Evolutionary conservation across 2,888 invertebrate species (phyloP), one percentile per base, ranked within the genome.

Genomic region (Ypsolopha scabrella): DNA sequence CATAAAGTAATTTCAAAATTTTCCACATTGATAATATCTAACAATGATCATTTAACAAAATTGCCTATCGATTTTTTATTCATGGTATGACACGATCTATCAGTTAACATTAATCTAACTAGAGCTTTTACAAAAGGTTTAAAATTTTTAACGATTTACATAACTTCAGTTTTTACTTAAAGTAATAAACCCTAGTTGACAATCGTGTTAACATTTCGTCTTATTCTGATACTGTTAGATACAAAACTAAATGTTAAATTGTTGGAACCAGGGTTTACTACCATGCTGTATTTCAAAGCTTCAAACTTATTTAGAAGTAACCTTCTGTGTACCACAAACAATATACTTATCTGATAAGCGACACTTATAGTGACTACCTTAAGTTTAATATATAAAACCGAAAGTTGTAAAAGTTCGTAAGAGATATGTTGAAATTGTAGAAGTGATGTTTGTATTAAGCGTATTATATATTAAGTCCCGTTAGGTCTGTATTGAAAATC

Each of bases 21-120:
- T 67, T 35, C 37, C 48, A 48, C 24, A 8, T 39, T n/a, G 68
- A 75, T 72, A 71, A 70, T 63, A 75, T 72, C 78, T 82, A 82
- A 80, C 80, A 80, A 76, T 72, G 71, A 75, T 68, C 65, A 61
- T 59, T 74, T 75, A 83, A 83, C 81, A 79, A 80, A 51, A 80
- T 80, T 75, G 65, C 63, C 78, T 75, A 77, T 70, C 67, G 70
- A 72, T 68, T 68, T 68, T 72, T 11, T 14, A 74, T 70, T 72
- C 65, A 63, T 64, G 65, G 70, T 66, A 62, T 64, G 67, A 68
- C 64, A 67, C 68, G 62, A 70, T 64, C 72, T 79, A 74, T 65
- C 66, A 60, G 24, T 68, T 67, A 75, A 75, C 70, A 72, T 72
- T 54, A 56, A 53, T 68, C 73, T 80, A 82, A 67, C 76, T 79